A percentile compares a stretch with the other conserved stretches of the same genome.
Evolutionary conservation across 1,140 invertebrate species (phyloP).

Genomic region (Octopus sinensis): DNA sequence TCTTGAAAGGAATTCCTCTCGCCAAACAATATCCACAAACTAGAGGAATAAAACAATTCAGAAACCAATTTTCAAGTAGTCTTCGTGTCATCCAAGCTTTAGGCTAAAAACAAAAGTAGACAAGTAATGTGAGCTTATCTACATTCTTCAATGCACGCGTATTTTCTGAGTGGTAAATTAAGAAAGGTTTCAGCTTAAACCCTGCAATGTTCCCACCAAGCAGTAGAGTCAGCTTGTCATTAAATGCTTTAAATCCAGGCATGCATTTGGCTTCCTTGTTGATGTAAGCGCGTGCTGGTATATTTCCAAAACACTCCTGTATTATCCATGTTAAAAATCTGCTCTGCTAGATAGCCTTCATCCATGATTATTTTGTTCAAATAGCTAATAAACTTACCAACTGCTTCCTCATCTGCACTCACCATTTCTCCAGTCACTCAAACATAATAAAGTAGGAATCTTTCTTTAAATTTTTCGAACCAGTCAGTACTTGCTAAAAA

Average conservation of each 20-base stretch:
- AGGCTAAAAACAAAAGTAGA: not conserved
- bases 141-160: not conserved
- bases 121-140: not conserved
- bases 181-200: constrained; percentile 1
- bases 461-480: constrained; percentile 8
- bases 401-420: constrained; percentile 4
- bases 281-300: not conserved
- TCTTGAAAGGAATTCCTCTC: constrained; percentile 7
- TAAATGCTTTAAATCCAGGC: constrained; percentile 4
- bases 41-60: constrained; percentile 2
- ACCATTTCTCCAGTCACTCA: not conserved
- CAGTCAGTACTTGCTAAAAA: constrained; percentile 1
- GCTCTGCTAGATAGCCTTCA: not conserved
- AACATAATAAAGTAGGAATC: not conserved
- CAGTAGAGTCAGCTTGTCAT: not conserved
- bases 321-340: constrained; percentile 1
- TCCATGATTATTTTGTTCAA: constrained; percentile 8
- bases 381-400: not conserved
- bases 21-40: not conserved
- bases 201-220: not conserved
- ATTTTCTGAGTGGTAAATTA: not conserved
- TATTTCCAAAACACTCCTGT: not conserved
- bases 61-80: constrained; percentile 7
- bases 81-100: not conserved
- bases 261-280: not conserved